A percentile compares a stretch with the other conserved stretches of the same genome.
Evolutionary conservation across 2,888 invertebrate species (phyloP).

Genomic region (Escarpia spicata): DNA sequence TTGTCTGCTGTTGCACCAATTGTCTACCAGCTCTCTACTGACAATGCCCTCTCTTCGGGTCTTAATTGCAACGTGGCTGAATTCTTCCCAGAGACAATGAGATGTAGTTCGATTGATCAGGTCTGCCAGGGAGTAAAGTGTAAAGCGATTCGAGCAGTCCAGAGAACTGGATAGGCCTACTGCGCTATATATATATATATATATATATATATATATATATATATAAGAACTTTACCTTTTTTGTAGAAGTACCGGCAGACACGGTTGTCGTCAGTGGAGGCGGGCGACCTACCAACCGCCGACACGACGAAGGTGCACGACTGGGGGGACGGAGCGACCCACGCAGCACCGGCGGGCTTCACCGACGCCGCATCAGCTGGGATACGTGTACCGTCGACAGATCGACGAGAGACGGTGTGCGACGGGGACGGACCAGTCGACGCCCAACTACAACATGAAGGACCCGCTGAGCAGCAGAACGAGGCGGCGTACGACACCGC

Average conservation of each 20-base stretch:
- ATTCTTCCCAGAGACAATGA: no score
- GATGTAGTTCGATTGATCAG: no score
- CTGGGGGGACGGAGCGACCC: neutral
- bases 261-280: neutral
- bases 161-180: no score
- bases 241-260: neutral
- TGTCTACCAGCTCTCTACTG: no score
- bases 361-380: neutral
- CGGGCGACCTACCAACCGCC: neutral
- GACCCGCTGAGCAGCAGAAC: neutral
- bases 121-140: no score
- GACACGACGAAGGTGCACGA: neutral
- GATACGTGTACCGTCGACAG: neutral
- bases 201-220: no score
- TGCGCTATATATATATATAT: neutral
- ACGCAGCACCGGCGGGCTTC: neutral
- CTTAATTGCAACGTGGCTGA: no score
- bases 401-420: no score
- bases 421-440: no score
- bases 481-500: neutral
- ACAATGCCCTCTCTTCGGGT: no score
- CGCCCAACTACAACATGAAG: neutral
- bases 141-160: no score
- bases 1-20: no score
- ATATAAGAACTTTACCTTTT: neutral